Percentiles rank a stretch among this genome's conserved stretches.
Conservation (phyloP, 2,888 invertebrate genomes). For the Lypha dubia region DNA sequence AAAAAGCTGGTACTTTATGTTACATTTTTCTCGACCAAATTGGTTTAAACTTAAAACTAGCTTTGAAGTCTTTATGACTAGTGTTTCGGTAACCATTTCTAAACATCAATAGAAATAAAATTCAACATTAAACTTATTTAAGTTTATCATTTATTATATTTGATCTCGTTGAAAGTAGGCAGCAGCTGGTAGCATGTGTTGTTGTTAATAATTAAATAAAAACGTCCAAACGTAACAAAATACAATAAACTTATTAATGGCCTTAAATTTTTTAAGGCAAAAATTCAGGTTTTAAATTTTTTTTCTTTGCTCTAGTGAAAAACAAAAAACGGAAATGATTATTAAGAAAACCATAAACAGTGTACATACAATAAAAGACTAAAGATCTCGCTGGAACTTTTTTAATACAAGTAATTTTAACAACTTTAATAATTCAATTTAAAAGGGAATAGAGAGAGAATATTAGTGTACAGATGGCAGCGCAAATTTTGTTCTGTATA, state of each 20-base stretch:
- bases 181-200: too few relatives aligned
- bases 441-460: too few relatives aligned
- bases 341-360: not conserved
- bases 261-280: constrained; percentile 20
- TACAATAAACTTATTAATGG: constrained; percentile 24
- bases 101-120: not conserved
- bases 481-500: not conserved
- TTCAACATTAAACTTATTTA: not conserved
- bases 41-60: too few relatives aligned
- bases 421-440: too few relatives aligned
- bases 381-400: not conserved
- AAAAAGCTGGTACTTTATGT: too few relatives aligned
- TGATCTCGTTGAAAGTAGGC: not conserved
- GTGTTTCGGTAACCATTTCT: not conserved
- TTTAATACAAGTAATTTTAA: too few relatives aligned
- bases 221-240: not conserved
- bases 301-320: not conserved
- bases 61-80: too few relatives aligned
- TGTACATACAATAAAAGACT: not conserved
- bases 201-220: not conserved
- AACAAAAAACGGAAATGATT: not conserved
- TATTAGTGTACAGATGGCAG: not conserved
- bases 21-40: too few relatives aligned
- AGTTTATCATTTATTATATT: not conserved
- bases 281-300: not conserved